These are phyloP conservation scores for Adelosebastes latens DNA, from an alignment of 2,797 vertebrate genomes.

Conservation along the genomic window DNA sequence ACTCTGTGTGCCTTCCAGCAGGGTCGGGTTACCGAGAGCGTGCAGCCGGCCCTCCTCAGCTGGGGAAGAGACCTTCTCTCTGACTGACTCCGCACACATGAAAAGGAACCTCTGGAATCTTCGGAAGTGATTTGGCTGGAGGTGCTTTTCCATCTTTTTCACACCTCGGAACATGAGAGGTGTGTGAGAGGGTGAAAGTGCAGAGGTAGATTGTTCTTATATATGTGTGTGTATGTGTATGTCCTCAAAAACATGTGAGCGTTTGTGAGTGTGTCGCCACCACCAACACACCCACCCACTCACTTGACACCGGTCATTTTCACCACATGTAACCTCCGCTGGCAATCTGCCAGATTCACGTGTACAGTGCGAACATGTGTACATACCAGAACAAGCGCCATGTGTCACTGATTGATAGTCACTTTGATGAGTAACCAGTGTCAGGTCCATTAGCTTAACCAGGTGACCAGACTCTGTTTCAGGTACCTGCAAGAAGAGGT, in stretches of 20 bases:
- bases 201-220: constrained; percentile 5
- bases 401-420: neutral
- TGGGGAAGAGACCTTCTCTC: constrained; percentile 30
- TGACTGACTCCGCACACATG: constrained; percentile 34
- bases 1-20: constrained; percentile 61
- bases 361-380: constrained; percentile 30
- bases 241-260: constrained; percentile 1
- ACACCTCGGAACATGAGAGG: constrained; percentile 70
- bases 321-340: constrained; percentile 45
- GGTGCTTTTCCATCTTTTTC: constrained; percentile 64
- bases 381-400: neutral
- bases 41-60: constrained; percentile 47
- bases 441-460: neutral
- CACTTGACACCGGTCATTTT: constrained; percentile 57
- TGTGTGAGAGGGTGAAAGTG: constrained; percentile 29
- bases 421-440: neutral
- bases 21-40: constrained; percentile 71
- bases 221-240: neutral
- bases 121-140: constrained; percentile 62
- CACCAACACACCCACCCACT: constrained; percentile 24
- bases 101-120: constrained; percentile 57
- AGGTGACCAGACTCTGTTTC: neutral
- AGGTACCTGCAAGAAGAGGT: neutral
- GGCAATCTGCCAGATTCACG: constrained; percentile 49
- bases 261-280: neutral